A percentile compares a stretch with the other conserved stretches of the same genome.
These are phyloP conservation scores for Melieria omissa DNA, from an alignment of 2,888 invertebrate species.

Conservation along the genomic window DNA sequence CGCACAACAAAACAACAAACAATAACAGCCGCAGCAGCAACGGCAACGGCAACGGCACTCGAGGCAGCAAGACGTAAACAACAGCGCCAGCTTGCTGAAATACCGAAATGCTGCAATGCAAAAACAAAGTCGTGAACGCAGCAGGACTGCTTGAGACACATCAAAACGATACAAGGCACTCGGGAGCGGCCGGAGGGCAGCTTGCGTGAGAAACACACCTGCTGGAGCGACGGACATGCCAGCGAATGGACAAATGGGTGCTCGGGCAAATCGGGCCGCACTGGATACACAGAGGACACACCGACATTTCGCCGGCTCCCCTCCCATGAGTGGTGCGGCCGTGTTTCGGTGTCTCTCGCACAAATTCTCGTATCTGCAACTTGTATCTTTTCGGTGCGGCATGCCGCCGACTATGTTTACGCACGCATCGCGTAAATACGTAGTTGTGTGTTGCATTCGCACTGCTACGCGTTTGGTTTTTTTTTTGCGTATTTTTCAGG, in stretches of 20 bases:
- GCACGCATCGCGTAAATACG: constrained; percentile 27
- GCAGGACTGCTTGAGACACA: constrained; percentile 22
- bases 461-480: too few relatives aligned
- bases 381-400: constrained; percentile 18
- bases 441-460: too few relatives aligned
- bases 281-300: neutral
- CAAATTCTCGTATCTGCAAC: constrained; percentile 1
- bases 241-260: constrained; percentile 2
- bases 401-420: constrained; percentile 39
- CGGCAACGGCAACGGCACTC: too few relatives aligned
- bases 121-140: neutral
- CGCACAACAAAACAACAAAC: constrained; percentile 29
- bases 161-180: constrained; percentile 16
- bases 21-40: neutral
- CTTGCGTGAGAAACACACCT: constrained; percentile 47
- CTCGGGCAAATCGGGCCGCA: constrained; percentile 16
- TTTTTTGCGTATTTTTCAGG: too few relatives aligned
- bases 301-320: neutral
- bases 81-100: neutral
- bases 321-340: neutral
- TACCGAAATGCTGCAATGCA: constrained; percentile 1
- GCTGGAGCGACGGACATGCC: constrained; percentile 36
- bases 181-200: constrained; percentile 4
- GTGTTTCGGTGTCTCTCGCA: neutral
- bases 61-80: constrained; percentile 13